These are phyloP conservation scores for Microcebus jonahi DNA, from an alignment of 2,113 vertebrate genomes.

Conservation along the genomic window DNA sequence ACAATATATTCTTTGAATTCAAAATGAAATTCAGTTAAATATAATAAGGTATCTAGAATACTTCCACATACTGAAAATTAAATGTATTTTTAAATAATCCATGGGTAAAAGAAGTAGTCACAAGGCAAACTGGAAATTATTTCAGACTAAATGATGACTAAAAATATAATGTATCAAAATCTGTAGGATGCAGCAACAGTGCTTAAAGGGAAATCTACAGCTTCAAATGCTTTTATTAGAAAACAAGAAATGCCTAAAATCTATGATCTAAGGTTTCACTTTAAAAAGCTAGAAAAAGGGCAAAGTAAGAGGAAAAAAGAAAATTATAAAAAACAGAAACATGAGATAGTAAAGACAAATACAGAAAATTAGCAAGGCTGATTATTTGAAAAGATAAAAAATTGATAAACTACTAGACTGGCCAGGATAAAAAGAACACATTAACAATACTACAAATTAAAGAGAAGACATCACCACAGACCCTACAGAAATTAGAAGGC, in stretches of 20 bases:
- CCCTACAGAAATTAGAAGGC: slow-evolving; percentile 6
- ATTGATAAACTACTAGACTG: not conserved
- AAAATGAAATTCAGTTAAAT: slow-evolving; percentile 29
- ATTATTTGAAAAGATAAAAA: not conserved
- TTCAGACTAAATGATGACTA: slow-evolving; percentile 23
- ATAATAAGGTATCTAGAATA: slow-evolving; percentile 14
- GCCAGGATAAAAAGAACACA: slow-evolving; percentile 23
- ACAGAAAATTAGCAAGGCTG: not conserved
- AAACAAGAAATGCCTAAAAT: not conserved
- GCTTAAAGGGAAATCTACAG: not conserved
- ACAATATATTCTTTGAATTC: not conserved
- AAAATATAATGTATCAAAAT: slow-evolving; percentile 46
- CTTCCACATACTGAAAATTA: not conserved
- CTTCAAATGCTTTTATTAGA: slow-evolving; percentile 7
- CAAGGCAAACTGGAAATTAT: slow-evolving; percentile 25
- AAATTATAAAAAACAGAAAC: slow-evolving; percentile 21
- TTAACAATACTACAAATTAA: slow-evolving; percentile 15
- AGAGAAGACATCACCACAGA: not conserved
- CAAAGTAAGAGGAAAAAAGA: not conserved
- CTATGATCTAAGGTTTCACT: not conserved
- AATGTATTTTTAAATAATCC: not conserved
- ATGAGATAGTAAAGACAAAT: not conserved
- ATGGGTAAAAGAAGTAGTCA: not conserved
- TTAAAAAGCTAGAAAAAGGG: not conserved
- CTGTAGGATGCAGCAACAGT: not conserved